Evolutionary conservation across 2,113 vertebrate genomes (phyloP), one percentile per base, ranked within the genome.

Genomic region (Saccopteryx leptura): DNA sequence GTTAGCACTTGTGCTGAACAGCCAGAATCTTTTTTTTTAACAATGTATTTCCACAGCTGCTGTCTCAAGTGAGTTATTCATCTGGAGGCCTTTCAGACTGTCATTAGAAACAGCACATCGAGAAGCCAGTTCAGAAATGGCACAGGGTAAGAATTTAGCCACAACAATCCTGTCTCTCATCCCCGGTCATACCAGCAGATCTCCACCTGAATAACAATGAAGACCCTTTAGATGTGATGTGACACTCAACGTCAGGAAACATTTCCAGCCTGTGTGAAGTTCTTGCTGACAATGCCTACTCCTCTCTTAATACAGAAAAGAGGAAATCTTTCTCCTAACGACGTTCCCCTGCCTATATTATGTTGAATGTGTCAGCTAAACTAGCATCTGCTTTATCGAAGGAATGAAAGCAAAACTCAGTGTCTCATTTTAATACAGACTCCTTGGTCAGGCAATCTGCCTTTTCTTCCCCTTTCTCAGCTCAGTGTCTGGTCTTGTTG

Each of bases 161-260:
- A 61, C 74, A 90, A 90, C 82, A 94, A 68, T 87, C 88, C 94
- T 87, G 65, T 56, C 80, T 96, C 83, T 81, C 39, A 84, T 79
- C 92, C 60, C 87, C 90, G 74, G 61, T 96, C 89, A 74, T 23
- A 78, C 33, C 50, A 93, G 82, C 48, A 75, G 58, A 88, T 61
- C 93, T 89, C 56, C 74, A 92, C 61, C 89, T 94, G 97, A 95
- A 97, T 96, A 83, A 71, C 82, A 95, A 97, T 95, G 94, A 96
- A 90, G 78, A 50, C 3, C 31, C 58, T 91, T 79, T 48, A 63
- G 18, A 91, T 33, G 91, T 48, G 86, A 71, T 46, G 39, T 31
- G 63, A n/a, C 89, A 83, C 14, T 7, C 17, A 75, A 88, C 74
- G 13, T 71, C 4, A n/a, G 72, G 72, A 85, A 91, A 74, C 26